Conservation (phyloP, 2,113 vertebrate species). For the Neotragus pygmaeus region DNA sequence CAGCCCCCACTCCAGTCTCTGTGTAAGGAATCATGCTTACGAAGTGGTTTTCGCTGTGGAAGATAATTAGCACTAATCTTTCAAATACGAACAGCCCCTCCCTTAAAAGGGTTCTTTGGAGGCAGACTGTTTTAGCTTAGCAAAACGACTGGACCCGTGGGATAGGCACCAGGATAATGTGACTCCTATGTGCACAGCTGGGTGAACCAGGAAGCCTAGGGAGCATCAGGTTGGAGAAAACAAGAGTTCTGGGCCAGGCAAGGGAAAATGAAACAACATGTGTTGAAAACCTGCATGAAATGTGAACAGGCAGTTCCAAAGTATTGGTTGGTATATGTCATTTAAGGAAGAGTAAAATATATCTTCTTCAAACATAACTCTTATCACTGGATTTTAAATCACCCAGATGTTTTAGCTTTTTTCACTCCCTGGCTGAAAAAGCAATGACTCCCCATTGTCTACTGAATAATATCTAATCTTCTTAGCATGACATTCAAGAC, state of each 20-base stretch:
- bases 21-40: not conserved
- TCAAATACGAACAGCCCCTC: not conserved
- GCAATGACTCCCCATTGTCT: slow-evolving; percentile 45
- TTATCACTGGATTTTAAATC: slow-evolving; percentile 36
- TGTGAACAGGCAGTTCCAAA: not conserved
- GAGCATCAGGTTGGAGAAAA: not conserved
- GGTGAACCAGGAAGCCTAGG: not conserved
- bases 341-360: slow-evolving; percentile 7
- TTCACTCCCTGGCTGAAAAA: slow-evolving; percentile 11
- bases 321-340: not conserved
- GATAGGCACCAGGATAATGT: not conserved
- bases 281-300: slow-evolving; percentile 4
- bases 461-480: slow-evolving; percentile 47
- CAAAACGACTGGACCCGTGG: not conserved
- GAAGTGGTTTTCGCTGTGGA: not conserved
- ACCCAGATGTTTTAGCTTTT: slow-evolving; percentile 45
- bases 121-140: not conserved
- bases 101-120: not conserved
- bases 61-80: slow-evolving; percentile 43
- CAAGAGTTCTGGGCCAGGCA: not conserved
- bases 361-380: slow-evolving; percentile 42
- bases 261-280: not conserved
- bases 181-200: not conserved
- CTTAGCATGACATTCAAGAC: slow-evolving; percentile 12
- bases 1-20: slow-evolving; percentile 35